Evolutionary conservation across 2,888 invertebrate genomes (phyloP).

Genomic region (Eustalomyia histrio): DNA sequence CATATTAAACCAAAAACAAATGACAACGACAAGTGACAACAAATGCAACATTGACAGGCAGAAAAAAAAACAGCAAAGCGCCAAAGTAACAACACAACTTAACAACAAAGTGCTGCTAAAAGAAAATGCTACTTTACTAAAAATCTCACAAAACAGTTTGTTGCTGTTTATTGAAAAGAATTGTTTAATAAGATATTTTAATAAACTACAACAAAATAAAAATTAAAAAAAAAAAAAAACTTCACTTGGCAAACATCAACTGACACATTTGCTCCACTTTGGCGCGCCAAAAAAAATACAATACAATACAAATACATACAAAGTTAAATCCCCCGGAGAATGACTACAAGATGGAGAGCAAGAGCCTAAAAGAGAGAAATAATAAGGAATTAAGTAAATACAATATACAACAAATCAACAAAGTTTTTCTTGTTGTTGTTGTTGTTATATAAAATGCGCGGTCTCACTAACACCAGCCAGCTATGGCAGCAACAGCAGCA

Average conservation of each 20-base stretch:
- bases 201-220: conserved; percentile 32
- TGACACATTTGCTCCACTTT: conserved; percentile 59
- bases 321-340: conserved; percentile 21
- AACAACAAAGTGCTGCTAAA: background rate
- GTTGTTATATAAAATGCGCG: conserved; percentile 27
- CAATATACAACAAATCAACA: conserved; percentile 45
- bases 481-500: conserved; percentile 32
- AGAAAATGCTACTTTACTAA: conserved; percentile 31
- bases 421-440: conserved; percentile 25
- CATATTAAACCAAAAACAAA: conserved; percentile 35
- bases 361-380: conserved; percentile 15
- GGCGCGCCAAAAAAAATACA: conserved; percentile 56
- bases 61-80: conserved; percentile 24
- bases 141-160: conserved; percentile 9
- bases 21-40: conserved; percentile 65
- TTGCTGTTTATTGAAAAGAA: conserved; percentile 17
- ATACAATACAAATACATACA: too few relatives aligned
- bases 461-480: conserved; percentile 39
- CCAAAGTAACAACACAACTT: conserved; percentile 10
- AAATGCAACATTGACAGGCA: conserved; percentile 61
- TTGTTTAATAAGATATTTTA: conserved; percentile 39
- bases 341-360: conserved; percentile 13
- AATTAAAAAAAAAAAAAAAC: conserved; percentile 32
- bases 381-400: conserved; percentile 41
- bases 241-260: conserved; percentile 60